phyloP scores from a whole-genome alignment of 2,797 vertebrate species.

The Botia almorhae region DNA sequence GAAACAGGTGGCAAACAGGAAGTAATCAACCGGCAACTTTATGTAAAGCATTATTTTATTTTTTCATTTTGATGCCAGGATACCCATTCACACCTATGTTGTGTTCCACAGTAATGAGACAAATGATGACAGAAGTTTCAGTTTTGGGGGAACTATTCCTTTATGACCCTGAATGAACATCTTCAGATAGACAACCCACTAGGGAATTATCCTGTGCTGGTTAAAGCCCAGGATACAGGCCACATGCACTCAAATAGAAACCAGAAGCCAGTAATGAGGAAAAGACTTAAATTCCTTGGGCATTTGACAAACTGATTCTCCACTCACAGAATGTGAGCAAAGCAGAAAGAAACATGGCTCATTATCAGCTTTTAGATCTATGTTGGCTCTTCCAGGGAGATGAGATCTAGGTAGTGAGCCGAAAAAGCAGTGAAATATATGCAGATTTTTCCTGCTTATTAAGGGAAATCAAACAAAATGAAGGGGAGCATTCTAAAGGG shows the following conservation, averaged over 20 bases:
- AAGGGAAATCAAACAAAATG: conserved; percentile 79
- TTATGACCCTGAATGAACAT: conserved; percentile 19
- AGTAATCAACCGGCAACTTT: too few species aligned
- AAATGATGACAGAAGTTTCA: background rate
- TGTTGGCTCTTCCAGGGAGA: conserved; percentile 81
- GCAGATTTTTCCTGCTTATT: conserved; percentile 86
- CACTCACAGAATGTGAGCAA: conserved; percentile 74
- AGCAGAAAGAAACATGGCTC: conserved; percentile 80
- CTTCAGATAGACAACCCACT: conserved; percentile 6
- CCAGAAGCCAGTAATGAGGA: conserved; percentile 82
- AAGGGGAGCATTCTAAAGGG: conserved; percentile 17
- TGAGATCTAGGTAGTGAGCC: conserved; percentile 86
- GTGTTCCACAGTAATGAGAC: background rate
- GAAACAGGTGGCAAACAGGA: too few species aligned
- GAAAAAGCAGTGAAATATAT: conserved; percentile 78
- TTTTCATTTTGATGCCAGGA: too few species aligned
- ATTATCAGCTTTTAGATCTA: conserved; percentile 82
- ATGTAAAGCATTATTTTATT: too few species aligned
- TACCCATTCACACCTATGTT: background rate
- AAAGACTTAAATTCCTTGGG: conserved; percentile 87
- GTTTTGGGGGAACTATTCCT: background rate
- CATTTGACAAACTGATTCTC: conserved; percentile 87
- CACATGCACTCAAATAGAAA: conserved; percentile 85
- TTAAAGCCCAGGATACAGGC: conserved; percentile 83
- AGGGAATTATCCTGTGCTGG: conserved; percentile 82